phyloP scores from a whole-genome alignment of 64 coral and sea anemone genomes.

The Porites australiensis region DNA sequence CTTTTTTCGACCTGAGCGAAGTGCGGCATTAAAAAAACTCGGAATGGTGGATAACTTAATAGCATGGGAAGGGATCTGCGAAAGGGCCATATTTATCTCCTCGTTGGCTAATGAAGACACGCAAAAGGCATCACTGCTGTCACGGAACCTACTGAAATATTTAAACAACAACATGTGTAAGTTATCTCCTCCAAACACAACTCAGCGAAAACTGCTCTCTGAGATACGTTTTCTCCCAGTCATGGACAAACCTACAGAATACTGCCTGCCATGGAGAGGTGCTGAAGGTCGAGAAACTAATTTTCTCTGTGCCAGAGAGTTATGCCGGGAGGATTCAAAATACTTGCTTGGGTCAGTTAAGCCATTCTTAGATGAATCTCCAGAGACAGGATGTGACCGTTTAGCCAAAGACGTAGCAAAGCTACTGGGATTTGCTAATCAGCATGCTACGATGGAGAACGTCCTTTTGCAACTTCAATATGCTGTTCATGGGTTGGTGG shows the following conservation, averaged over 20 bases:
- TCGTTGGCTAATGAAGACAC: constrained; percentile 53
- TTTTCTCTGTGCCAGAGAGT: constrained; percentile 70
- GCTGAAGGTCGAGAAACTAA: not conserved
- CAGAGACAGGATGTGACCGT: constrained; percentile 78
- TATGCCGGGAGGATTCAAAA: constrained; percentile 56
- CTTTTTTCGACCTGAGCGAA: constrained; percentile 75
- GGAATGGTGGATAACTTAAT: constrained; percentile 87
- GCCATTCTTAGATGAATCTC: constrained; percentile 79
- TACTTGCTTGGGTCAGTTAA: constrained; percentile 78
- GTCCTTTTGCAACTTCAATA: constrained; percentile 81
- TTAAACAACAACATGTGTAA: constrained; percentile 73
- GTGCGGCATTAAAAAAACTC: constrained; percentile 82
- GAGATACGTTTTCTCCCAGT: constrained; percentile 79
- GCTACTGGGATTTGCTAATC: constrained; percentile 65
- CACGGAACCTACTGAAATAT: constrained; percentile 75
- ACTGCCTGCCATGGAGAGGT: constrained; percentile 90
- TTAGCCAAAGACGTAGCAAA: constrained; percentile 60
- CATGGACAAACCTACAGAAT: constrained; percentile 66
- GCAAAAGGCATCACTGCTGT: constrained; percentile 70
- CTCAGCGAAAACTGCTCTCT: constrained; percentile 58
- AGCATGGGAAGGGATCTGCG: constrained; percentile 88
- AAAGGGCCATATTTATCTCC: constrained; percentile 69
- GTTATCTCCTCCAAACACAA: constrained; percentile 58
- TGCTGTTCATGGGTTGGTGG: constrained; percentile 64
- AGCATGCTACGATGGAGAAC: constrained; percentile 54